Evolutionary conservation across 2,888 invertebrate genomes (phyloP).

Genomic region (Neuroscelio doddi): DNA sequence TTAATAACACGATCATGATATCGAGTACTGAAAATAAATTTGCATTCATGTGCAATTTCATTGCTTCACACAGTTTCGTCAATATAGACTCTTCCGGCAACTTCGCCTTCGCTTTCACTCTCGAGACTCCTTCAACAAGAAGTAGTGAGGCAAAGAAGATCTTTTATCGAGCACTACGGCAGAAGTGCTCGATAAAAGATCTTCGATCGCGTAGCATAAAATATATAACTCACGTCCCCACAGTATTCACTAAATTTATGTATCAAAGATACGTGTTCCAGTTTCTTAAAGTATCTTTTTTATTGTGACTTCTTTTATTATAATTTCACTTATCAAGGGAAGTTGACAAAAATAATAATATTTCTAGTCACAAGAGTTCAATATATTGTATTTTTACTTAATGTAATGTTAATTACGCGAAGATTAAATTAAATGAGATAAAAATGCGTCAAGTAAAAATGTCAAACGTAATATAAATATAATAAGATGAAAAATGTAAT

Average conservation of each 20-base stretch:
- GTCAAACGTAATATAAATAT: conserved; percentile 12
- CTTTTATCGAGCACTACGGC: conserved; percentile 20
- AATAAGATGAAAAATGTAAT: conserved; percentile 7
- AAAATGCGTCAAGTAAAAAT: not conserved
- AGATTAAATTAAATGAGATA: no score
- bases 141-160: conserved; percentile 24
- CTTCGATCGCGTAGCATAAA: conserved; percentile 17
- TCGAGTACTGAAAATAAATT: conserved; percentile 6
- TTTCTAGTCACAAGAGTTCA: no score
- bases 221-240: conserved; percentile 15
- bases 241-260: not conserved
- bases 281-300: no score
- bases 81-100: conserved; percentile 23
- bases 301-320: no score
- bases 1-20: not conserved
- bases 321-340: no score
- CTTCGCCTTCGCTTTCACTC: conserved; percentile 37
- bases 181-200: conserved; percentile 27
- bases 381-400: no score
- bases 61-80: conserved; percentile 26
- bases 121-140: conserved; percentile 15
- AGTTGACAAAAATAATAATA: no score
- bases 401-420: no score
- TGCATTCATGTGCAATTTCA: conserved; percentile 11
- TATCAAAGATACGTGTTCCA: not conserved